phyloP scores from a whole-genome alignment of 1,140 invertebrate species.

The Aethina tumida region DNA sequence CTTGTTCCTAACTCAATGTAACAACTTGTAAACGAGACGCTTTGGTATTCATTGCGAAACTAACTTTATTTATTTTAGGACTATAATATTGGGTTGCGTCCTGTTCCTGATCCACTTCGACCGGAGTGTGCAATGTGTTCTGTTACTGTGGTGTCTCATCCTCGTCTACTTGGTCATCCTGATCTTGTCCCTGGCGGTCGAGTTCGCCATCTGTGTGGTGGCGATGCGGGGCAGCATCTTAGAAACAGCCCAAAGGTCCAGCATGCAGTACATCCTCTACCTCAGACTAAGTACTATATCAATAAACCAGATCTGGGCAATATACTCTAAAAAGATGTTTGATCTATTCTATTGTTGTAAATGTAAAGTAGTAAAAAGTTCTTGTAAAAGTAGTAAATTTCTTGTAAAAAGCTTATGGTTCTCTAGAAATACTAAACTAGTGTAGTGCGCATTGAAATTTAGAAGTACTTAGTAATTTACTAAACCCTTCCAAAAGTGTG shows the following conservation, averaged over 20 bases:
- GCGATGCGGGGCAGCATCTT: conserved; percentile 77
- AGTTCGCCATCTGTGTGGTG: conserved; percentile 62
- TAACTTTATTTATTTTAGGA: conserved; percentile 43
- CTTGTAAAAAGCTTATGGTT: too few species aligned
- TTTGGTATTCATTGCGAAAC: too few species aligned
- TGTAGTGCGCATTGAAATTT: too few species aligned
- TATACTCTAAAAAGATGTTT: background rate
- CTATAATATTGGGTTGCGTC: conserved; percentile 43
- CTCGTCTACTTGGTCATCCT: conserved; percentile 61
- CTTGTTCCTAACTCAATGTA: too few species aligned
- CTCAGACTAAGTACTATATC: conserved; percentile 68
- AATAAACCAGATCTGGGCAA: conserved; percentile 34
- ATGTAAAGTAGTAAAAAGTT: too few species aligned
- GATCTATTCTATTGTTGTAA: too few species aligned
- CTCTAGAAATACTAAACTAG: too few species aligned
- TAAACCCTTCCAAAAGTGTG: too few species aligned
- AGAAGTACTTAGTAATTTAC: too few species aligned
- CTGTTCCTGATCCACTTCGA: conserved; percentile 54
- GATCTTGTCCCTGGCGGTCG: conserved; percentile 54
- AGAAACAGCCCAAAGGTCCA: conserved; percentile 57
- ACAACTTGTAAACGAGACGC: too few species aligned
- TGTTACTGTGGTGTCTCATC: conserved; percentile 57
- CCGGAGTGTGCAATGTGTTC: conserved; percentile 44
- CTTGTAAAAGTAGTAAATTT: too few species aligned
- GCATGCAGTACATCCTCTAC: conserved; percentile 78